Conservation (phyloP, 2,113 vertebrate genomes). For the Callithrix jacchus region DNA sequence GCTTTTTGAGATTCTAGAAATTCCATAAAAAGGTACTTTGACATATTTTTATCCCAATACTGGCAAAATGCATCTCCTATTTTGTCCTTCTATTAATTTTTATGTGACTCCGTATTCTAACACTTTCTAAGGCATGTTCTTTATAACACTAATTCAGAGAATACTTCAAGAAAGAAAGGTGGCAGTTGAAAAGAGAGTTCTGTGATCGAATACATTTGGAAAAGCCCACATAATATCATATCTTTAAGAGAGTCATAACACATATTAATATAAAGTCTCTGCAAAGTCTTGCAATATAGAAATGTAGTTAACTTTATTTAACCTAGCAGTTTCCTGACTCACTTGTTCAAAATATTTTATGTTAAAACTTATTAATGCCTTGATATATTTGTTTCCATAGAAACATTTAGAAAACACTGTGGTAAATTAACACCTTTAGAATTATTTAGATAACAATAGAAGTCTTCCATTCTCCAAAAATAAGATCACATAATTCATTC, state of each 20-base stretch:
- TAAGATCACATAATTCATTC: not conserved
- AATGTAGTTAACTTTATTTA: slow-evolving; percentile 36
- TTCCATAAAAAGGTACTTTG: not conserved
- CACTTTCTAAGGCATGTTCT: not conserved
- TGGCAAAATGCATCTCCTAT: not conserved
- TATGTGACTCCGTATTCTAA: not conserved
- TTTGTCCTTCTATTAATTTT: not conserved
- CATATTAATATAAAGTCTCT: not conserved
- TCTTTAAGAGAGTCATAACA: not conserved
- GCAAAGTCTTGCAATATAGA: not conserved
- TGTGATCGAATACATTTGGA: not conserved
- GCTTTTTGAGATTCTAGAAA: slow-evolving; percentile 11
- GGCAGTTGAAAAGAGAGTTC: not conserved
- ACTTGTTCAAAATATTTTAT: slow-evolving; percentile 4
- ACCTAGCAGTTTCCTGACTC: not conserved
- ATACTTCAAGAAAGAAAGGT: not conserved
- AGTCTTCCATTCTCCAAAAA: not conserved
- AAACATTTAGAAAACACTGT: not conserved
- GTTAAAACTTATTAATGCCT: not conserved
- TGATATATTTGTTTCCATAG: not conserved
- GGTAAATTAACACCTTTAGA: not conserved
- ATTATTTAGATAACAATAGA: not conserved
- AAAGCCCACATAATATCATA: not conserved
- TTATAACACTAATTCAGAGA: not conserved
- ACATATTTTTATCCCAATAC: not conserved